Base-by-base conservation (phyloP, 1,140 invertebrate genomes). In the Augochlora pura region DNA sequence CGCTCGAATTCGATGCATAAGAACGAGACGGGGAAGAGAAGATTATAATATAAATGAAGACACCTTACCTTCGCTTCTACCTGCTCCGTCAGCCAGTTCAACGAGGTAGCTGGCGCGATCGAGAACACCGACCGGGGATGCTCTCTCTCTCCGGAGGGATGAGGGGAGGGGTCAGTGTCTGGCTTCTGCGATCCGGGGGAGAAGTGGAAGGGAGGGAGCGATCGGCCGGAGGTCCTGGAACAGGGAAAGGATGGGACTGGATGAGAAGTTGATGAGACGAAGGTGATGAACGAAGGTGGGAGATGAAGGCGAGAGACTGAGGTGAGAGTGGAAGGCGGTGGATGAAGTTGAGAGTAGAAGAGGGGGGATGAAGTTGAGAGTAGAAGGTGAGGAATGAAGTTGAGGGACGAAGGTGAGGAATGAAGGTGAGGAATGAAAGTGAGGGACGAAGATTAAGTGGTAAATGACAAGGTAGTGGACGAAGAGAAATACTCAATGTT, bases 21-120 rank as follows among this genome's bases (percentile, higher is more conserved):
- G 81, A 85, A 87, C 82, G 79, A 82, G 82, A 80, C 52, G 74
- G 72, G 68, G 65, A 75, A 79, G 72, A 65, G 79, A 75, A 72
- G 84, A 87, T 88, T 88, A 86, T 85, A 88, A 88, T 86, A 88
- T 87, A 88, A 87, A 88, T 88, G 80, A 87, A 86, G 86, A 78
- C 76, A 83, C 82, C 81, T 87, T 87, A 77, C 54, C 71, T 83
- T 77, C 77, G 73, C 77, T 77, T 75, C 80, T 84, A 76, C 76
- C 64, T 86, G 76, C 69, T 18, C 77, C 76, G 80, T 77, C 83
- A 82, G 83, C 83, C 77, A 63, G 71, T 71, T 75, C 66, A 49
- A 73, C 81, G 60, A 70, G 79, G 38, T 39, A 57, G 57, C n/a
- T 16, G 38, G 18, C 10, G 23, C 14, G 70, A 27, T 14, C 46